phyloP scores from a whole-genome alignment of 2,888 invertebrate species.

The Sarcophaga rosellei region DNA sequence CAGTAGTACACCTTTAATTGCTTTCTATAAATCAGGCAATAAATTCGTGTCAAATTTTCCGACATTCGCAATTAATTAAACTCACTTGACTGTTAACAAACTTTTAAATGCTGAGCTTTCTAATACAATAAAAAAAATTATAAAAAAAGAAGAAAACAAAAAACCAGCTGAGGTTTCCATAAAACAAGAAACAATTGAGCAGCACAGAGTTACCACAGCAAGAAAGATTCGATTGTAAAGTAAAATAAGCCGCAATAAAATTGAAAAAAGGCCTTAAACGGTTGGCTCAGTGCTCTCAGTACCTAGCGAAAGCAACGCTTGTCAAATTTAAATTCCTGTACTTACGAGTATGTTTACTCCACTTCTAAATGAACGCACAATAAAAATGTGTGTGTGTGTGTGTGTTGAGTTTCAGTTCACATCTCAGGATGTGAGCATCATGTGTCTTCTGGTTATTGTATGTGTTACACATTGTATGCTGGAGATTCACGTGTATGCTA shows the following conservation, averaged over 20 bases:
- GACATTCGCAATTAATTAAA: not conserved
- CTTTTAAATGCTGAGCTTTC: not conserved
- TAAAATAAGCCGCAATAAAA: slow-evolving; percentile 20
- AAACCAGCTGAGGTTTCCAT: not conserved
- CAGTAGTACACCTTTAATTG: not conserved
- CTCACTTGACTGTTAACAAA: not conserved
- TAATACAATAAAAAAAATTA: not conserved
- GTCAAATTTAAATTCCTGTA: slow-evolving; percentile 28
- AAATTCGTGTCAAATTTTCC: not conserved
- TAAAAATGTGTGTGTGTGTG: no score
- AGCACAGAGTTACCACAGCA: not conserved
- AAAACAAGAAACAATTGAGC: not conserved
- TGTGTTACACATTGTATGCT: not conserved
- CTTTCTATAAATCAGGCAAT: not conserved
- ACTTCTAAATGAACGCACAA: slow-evolving; percentile 25
- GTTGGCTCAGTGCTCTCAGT: not conserved
- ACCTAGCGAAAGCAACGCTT: slow-evolving; percentile 1
- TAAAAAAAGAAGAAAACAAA: not conserved
- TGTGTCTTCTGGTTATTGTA: not conserved
- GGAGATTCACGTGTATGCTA: not conserved
- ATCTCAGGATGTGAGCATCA: not conserved
- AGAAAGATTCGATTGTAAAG: not conserved
- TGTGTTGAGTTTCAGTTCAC: not conserved
- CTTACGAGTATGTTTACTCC: slow-evolving; percentile 15
- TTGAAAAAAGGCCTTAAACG: not conserved